phyloP scores from a whole-genome alignment of 2,888 invertebrate species.

The Creontiades dilutus region DNA sequence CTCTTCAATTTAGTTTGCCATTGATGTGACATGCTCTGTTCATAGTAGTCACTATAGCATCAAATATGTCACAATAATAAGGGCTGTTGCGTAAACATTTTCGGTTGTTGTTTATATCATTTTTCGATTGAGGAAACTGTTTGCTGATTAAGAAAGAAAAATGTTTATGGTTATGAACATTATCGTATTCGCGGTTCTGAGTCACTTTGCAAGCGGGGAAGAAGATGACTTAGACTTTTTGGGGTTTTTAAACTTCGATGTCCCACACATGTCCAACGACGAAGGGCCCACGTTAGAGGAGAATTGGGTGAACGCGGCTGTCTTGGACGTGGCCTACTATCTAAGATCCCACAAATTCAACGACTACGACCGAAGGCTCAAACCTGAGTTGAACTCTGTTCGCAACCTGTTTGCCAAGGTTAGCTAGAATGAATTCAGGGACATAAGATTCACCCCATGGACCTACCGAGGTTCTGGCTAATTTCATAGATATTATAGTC shows the following conservation, averaged over 20 bases:
- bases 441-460: no score
- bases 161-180: background rate
- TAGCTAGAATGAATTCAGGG: conserved; percentile 72
- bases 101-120: no score
- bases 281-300: conserved; percentile 70
- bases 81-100: no score
- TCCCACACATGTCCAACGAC: conserved; percentile 22
- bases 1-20: no score
- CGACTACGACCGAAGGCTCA: conserved; percentile 82
- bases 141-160: background rate
- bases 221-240: background rate
- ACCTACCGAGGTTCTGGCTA: no score
- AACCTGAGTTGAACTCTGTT: conserved; percentile 75
- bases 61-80: no score
- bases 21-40: no score
- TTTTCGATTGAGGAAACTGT: no score
- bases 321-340: conserved; percentile 83
- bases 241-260: conserved; percentile 2
- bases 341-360: conserved; percentile 83
- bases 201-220: background rate
- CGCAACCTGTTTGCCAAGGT: conserved; percentile 44
- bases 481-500: no score
- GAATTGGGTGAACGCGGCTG: conserved; percentile 79
- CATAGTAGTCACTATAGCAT: no score
- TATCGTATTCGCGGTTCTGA: background rate